Conservation (phyloP, 2,797 vertebrate species). For the Rhinophrynus dorsalis region DNA sequence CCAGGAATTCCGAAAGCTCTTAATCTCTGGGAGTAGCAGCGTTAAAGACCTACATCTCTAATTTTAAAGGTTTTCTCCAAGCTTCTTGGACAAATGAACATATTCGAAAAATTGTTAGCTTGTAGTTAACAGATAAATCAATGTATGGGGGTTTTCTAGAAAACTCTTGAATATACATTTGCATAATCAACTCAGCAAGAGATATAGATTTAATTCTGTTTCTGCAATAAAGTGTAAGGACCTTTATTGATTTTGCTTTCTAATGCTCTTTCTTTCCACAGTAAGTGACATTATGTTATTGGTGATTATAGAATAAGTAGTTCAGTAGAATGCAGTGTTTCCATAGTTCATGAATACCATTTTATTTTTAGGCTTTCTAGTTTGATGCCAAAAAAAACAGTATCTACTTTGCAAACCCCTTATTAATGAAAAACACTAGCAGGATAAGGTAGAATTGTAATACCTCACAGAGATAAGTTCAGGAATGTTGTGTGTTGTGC, state of each 20-base stretch:
- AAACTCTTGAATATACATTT: conserved; percentile 52
- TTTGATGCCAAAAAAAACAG: not conserved
- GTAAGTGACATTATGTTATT: conserved; percentile 44
- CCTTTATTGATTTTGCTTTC: conserved; percentile 52
- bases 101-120: not conserved
- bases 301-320: conserved; percentile 49
- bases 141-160: conserved; percentile 22
- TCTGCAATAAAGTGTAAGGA: conserved; percentile 50
- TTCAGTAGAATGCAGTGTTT: conserved; percentile 42
- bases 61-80: too few species aligned
- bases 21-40: too few species aligned
- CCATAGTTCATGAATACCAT: conserved; percentile 28
- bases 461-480: too few species aligned
- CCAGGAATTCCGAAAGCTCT: too few species aligned
- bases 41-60: too few species aligned
- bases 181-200: conserved; percentile 52
- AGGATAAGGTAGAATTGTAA: too few species aligned
- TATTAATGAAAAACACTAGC: too few species aligned
- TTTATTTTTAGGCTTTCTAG: not conserved
- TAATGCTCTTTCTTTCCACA: conserved; percentile 51
- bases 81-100: too few species aligned
- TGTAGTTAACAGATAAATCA: conserved; percentile 11
- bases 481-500: too few species aligned
- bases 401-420: not conserved
- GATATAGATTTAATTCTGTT: conserved; percentile 51